These are phyloP conservation scores for Leiothrix lutea DNA, from an alignment of 2,113 vertebrate species.

Conservation along the genomic window DNA sequence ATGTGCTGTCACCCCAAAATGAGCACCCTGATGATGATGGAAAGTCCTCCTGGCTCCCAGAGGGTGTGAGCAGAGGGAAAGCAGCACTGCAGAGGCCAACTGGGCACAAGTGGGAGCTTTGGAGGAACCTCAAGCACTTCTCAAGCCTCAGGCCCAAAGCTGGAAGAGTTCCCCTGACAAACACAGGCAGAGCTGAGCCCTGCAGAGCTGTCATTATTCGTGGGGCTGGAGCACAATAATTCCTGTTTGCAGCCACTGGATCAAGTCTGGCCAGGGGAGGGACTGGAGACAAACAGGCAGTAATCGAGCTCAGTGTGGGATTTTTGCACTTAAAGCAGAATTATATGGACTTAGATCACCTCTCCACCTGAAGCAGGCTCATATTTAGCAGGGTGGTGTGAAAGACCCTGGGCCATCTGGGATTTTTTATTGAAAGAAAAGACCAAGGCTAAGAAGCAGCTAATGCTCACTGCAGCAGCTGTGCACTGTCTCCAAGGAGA, in stretches of 20 bases:
- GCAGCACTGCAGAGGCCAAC: background rate
- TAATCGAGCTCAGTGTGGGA: background rate
- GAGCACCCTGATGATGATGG: background rate
- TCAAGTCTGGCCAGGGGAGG: background rate
- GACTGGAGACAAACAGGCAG: constrained; percentile 7
- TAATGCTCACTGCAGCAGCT: constrained; percentile 77
- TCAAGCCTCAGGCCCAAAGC: background rate
- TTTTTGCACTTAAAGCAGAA: constrained; percentile 46
- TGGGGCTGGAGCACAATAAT: background rate
- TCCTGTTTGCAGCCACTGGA: background rate
- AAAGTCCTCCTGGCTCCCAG: background rate
- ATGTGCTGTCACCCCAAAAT: background rate
- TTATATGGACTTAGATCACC: constrained; percentile 61
- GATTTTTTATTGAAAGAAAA: constrained; percentile 76
- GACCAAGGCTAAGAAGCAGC: constrained; percentile 71
- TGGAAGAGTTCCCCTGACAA: background rate
- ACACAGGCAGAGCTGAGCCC: background rate
- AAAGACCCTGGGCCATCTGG: constrained; percentile 73
- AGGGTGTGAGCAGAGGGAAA: background rate
- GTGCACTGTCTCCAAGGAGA: constrained; percentile 76
- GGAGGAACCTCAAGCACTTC: background rate
- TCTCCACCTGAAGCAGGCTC: constrained; percentile 60
- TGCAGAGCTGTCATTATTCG: no score
- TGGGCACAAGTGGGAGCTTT: background rate
- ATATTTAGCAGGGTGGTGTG: constrained; percentile 42